Percentiles rank a stretch among this genome's conserved stretches.
phyloP scores from a whole-genome alignment of 2,888 invertebrate species.

The Stegophylla sp. region DNA sequence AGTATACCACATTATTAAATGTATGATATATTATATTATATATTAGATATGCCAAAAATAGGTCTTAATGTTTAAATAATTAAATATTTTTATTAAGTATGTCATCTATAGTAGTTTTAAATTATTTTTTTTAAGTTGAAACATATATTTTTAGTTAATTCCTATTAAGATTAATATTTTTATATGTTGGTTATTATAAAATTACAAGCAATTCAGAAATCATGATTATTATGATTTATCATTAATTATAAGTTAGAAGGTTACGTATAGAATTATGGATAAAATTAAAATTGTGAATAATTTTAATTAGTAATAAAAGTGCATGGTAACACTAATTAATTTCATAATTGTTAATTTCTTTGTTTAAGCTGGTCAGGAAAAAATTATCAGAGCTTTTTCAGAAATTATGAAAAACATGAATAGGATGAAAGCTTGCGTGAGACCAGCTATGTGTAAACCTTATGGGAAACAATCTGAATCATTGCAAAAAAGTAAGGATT shows the following conservation, averaged over 20 bases:
- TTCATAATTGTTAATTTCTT: neutral
- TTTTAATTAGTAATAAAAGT: neutral
- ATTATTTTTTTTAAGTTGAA: neutral
- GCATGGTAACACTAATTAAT: neutral
- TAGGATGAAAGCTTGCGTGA: constrained; percentile 85
- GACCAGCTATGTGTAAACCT: constrained; percentile 89
- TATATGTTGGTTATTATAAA: neutral
- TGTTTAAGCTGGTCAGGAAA: constrained; percentile 74
- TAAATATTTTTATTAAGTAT: neutral
- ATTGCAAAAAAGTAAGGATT: constrained; percentile 79
- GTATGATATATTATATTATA: too few species aligned
- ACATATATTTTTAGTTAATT: neutral
- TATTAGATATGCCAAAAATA: neutral
- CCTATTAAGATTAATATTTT: constrained; percentile 4
- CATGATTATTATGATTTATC: constrained; percentile 6
- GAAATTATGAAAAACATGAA: constrained; percentile 88
- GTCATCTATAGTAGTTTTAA: neutral
- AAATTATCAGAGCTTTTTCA: constrained; percentile 83
- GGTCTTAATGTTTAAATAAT: neutral
- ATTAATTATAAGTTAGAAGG: constrained; percentile 10
- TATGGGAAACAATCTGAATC: constrained; percentile 90
- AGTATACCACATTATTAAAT: too few species aligned
- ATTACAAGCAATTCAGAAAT: neutral
- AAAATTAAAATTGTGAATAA: neutral
- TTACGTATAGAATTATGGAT: neutral